Conservation (phyloP, 2,888 invertebrate species). For the Agrochola macilenta region DNA sequence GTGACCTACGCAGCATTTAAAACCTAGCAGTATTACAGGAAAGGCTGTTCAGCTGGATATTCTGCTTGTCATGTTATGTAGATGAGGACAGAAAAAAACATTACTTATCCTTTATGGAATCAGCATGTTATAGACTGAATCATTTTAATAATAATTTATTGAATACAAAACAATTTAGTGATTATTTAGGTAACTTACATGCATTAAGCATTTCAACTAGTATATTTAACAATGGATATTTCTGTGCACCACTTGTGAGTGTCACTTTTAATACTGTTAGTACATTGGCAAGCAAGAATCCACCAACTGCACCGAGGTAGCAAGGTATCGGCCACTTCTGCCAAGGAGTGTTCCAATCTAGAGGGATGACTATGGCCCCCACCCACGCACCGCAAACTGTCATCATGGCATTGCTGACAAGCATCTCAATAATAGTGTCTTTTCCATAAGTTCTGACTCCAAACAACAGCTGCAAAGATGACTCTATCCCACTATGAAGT, state of each 20-base stretch:
- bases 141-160: constrained; percentile 34
- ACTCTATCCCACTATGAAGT: constrained; percentile 91
- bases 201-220: constrained; percentile 79
- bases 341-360: constrained; percentile 98
- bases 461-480: constrained; percentile 89
- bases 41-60: not conserved
- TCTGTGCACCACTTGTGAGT: constrained; percentile 79
- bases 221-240: constrained; percentile 80
- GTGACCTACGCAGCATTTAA: not conserved
- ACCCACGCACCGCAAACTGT: constrained; percentile 95
- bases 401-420: constrained; percentile 90
- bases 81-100: not conserved
- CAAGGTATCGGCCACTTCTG: constrained; percentile 95
- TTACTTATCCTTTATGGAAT: not conserved
- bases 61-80: not conserved
- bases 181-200: constrained; percentile 76
- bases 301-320: constrained; percentile 92
- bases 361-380: constrained; percentile 95
- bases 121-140: not conserved
- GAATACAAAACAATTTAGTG: constrained; percentile 26
- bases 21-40: not conserved
- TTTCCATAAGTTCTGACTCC: constrained; percentile 87
- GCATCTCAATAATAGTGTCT: constrained; percentile 89
- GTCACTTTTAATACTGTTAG: constrained; percentile 87
- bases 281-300: constrained; percentile 91